Percentiles rank a stretch among this genome's conserved stretches.
phyloP scores from a whole-genome alignment of 2,113 vertebrate genomes.

The Chaetodon trifascialis region DNA sequence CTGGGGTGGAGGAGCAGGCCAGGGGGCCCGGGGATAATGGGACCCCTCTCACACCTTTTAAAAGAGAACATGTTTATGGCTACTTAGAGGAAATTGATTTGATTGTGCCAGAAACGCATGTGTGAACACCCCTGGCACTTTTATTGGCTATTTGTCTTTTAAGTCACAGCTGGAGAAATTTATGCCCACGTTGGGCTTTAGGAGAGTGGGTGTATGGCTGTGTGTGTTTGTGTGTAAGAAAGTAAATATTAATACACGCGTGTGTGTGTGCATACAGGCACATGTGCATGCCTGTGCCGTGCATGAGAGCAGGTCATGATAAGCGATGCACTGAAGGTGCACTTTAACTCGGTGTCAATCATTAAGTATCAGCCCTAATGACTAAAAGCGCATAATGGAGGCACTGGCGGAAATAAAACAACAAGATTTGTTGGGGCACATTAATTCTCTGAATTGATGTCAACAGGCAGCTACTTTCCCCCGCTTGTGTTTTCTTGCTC shows the following conservation, averaged over 20 bases:
- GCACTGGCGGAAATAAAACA: conserved; percentile 71
- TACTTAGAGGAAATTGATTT: conserved; percentile 99
- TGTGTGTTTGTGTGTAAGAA: conserved; percentile 73
- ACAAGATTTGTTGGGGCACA: conserved; percentile 79
- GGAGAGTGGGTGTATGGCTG: conserved; percentile 69
- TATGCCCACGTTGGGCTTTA: conserved; percentile 76
- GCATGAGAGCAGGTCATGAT: conserved; percentile 65
- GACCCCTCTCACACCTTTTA: conserved; percentile 91
- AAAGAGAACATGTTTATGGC: conserved; percentile 99
- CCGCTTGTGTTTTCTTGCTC: conserved; percentile 63
- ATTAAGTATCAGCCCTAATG: conserved; percentile 79
- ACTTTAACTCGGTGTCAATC: conserved; percentile 85
- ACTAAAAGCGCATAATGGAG: conserved; percentile 82
- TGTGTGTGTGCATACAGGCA: conserved; percentile 47
- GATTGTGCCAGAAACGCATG: conserved; percentile 94
- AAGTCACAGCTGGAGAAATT: conserved; percentile 84
- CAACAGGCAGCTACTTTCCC: conserved; percentile 69
- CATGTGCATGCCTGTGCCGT: conserved; percentile 42
- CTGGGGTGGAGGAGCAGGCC: conserved; percentile 86
- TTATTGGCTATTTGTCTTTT: conserved; percentile 93
- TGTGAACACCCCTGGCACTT: conserved; percentile 95
- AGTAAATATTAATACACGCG: conserved; percentile 76
- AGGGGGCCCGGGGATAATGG: conserved; percentile 88
- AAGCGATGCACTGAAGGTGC: conserved; percentile 80
- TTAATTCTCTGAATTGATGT: conserved; percentile 83